Conservation (phyloP, 2,888 invertebrate species). For the Netelia inedita region DNA sequence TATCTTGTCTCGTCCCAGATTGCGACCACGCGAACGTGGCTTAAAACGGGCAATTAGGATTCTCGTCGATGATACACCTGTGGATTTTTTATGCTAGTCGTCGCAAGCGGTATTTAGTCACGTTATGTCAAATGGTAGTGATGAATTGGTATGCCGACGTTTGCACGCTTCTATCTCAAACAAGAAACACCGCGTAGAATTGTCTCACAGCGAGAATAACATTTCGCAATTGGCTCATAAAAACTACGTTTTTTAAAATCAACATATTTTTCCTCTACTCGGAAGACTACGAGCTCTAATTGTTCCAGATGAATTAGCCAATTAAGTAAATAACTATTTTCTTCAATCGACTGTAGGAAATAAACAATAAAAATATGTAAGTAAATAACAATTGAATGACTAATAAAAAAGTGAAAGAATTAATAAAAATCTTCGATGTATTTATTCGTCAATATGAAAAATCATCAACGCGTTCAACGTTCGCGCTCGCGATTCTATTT, state of each 20-base stretch:
- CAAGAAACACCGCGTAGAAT: slow-evolving; percentile 22
- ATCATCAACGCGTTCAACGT: not conserved
- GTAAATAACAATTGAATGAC: not conserved
- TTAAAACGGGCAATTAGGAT: slow-evolving; percentile 59
- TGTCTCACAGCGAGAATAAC: slow-evolving; percentile 32
- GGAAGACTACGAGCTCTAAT: slow-evolving; percentile 21
- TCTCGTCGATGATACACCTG: slow-evolving; percentile 38
- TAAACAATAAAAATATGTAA: not conserved
- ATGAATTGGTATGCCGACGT: not conserved
- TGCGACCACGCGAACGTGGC: slow-evolving; percentile 25
- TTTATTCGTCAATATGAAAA: not conserved
- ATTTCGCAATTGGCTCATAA: slow-evolving; percentile 53
- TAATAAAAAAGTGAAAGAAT: not conserved
- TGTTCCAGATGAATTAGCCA: slow-evolving; percentile 37
- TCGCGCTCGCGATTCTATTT: slow-evolving; percentile 39
- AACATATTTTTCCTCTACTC: slow-evolving; percentile 19
- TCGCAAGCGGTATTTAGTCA: slow-evolving; percentile 26
- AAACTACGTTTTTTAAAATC: slow-evolving; percentile 28
- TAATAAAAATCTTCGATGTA: not conserved
- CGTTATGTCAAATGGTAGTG: slow-evolving; percentile 18
- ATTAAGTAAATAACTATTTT: not conserved
- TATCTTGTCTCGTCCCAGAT: slow-evolving; percentile 49
- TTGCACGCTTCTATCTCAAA: slow-evolving; percentile 1
- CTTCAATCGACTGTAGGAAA: not conserved
- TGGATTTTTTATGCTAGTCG: slow-evolving; percentile 55